Percentiles rank a stretch among this genome's conserved stretches.
Evolutionary conservation across 2,113 vertebrate genomes (phyloP).

Genomic region (Ursus arctos): DNA sequence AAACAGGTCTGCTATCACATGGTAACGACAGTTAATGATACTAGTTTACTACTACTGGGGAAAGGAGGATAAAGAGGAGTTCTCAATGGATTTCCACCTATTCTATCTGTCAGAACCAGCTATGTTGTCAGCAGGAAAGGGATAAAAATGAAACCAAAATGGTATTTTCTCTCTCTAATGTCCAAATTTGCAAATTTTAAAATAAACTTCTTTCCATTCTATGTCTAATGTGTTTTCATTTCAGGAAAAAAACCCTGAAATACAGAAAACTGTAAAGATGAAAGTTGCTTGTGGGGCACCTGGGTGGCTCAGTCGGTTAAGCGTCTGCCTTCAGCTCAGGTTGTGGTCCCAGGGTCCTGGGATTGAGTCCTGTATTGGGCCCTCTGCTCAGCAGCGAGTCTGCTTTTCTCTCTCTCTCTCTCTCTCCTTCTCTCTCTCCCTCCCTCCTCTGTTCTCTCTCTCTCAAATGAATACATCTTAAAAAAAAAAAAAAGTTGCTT

Average conservation of each 20-base stretch:
- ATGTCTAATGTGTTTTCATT: not conserved
- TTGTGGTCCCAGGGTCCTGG: not conserved
- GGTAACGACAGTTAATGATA: not conserved
- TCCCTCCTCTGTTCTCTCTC: not conserved
- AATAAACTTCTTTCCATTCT: not conserved
- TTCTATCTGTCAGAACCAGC: not conserved
- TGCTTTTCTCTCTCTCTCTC: not conserved
- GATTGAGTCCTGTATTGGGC: not conserved
- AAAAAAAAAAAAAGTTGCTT: not conserved
- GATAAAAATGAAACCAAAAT: constrained; percentile 22
- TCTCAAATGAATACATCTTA: not conserved
- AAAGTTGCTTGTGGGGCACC: not conserved
- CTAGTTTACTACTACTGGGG: not conserved
- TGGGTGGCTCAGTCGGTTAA: not conserved
- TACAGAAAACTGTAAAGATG: not conserved
- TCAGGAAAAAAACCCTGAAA: not conserved
- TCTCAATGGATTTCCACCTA: not conserved
- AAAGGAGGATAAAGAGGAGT: not conserved
- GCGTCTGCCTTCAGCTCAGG: not conserved
- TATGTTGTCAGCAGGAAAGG: not conserved
- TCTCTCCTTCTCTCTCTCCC: not conserved
- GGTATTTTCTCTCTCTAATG: not conserved
- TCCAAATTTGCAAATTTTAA: not conserved
- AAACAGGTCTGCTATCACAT: not conserved
- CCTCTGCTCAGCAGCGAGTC: not conserved